These are phyloP conservation scores for Meiosimyza decipiens DNA, from an alignment of 2,888 invertebrate species.

Conservation along the genomic window DNA sequence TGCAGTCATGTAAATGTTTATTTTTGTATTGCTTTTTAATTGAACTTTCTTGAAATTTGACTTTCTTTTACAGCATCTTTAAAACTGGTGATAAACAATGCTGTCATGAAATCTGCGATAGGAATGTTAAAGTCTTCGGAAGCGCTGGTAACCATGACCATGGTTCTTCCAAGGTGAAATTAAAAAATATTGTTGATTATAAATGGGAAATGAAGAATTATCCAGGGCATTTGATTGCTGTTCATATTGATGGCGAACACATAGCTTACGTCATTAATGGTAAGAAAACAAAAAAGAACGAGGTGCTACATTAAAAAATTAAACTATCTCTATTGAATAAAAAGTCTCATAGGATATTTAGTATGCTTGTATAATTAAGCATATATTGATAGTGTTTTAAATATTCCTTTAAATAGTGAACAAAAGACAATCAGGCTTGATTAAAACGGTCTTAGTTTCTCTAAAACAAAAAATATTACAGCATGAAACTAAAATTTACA, in stretches of 20 bases:
- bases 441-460: too few species aligned
- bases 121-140: slow-evolving; percentile 77
- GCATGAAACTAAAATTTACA: too few species aligned
- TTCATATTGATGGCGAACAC: slow-evolving; percentile 86
- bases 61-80: slow-evolving; percentile 53
- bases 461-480: too few species aligned
- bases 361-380: too few species aligned
- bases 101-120: slow-evolving; percentile 58
- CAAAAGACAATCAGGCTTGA: too few species aligned
- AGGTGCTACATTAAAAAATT: background rate
- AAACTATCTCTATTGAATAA: background rate
- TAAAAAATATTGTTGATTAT: slow-evolving; percentile 90
- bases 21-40: background rate
- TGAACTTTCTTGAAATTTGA: background rate
- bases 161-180: slow-evolving; percentile 90
- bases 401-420: too few species aligned
- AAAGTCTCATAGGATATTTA: background rate
- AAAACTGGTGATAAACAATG: slow-evolving; percentile 59
- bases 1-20: slow-evolving; percentile 38
- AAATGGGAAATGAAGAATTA: slow-evolving; percentile 93
- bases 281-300: slow-evolving; percentile 61
- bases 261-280: slow-evolving; percentile 93
- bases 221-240: slow-evolving; percentile 86
- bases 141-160: slow-evolving; percentile 80
- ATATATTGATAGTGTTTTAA: too few species aligned